Percentiles rank a stretch among this genome's conserved stretches.
Evolutionary conservation across 2,888 invertebrate species (phyloP).

Genomic region (Drosophila neotestacea): DNA sequence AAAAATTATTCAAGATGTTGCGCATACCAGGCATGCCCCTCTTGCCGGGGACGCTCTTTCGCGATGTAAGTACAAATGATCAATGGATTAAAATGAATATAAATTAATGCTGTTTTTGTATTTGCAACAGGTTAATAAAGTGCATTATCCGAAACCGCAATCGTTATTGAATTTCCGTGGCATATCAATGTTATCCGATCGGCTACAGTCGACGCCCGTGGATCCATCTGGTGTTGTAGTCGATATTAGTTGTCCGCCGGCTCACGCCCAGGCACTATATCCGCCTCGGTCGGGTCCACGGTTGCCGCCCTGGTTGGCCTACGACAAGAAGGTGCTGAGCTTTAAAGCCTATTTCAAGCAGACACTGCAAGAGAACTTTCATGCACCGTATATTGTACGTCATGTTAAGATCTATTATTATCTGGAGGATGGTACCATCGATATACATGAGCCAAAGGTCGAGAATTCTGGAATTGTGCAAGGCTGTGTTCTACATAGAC

Average conservation of each 20-base stretch:
- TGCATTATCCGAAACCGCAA: conserved; percentile 86
- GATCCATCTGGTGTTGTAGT: conserved; percentile 86
- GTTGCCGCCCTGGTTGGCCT: conserved; percentile 94
- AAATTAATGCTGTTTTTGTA: background rate
- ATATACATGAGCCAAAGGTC: conserved; percentile 92
- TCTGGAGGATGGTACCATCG: conserved; percentile 96
- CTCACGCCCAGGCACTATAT: conserved; percentile 90
- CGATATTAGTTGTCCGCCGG: conserved; percentile 85
- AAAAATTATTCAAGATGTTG: conserved; percentile 83
- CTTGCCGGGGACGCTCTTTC: conserved; percentile 90
- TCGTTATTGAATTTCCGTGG: conserved; percentile 88
- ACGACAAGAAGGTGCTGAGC: conserved; percentile 91
- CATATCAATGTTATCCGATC: conserved; percentile 88
- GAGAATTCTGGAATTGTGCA: conserved; percentile 94
- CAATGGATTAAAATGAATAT: too few relatives aligned
- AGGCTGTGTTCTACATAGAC: conserved; percentile 92
- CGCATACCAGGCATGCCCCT: conserved; percentile 90
- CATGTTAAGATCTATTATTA: conserved; percentile 94
- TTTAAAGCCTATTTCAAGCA: conserved; percentile 85
- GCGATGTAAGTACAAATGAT: conserved; percentile 87
- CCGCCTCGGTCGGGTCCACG: conserved; percentile 91
- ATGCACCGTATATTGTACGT: conserved; percentile 90
- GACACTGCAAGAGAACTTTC: conserved; percentile 89
- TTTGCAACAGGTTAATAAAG: conserved; percentile 52
- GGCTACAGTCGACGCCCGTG: conserved; percentile 86